A percentile compares a stretch with the other conserved stretches of the same genome.
These are phyloP conservation scores for Hypothenemus hampei DNA, from an alignment of 1,140 invertebrate genomes.

Conservation along the genomic window DNA sequence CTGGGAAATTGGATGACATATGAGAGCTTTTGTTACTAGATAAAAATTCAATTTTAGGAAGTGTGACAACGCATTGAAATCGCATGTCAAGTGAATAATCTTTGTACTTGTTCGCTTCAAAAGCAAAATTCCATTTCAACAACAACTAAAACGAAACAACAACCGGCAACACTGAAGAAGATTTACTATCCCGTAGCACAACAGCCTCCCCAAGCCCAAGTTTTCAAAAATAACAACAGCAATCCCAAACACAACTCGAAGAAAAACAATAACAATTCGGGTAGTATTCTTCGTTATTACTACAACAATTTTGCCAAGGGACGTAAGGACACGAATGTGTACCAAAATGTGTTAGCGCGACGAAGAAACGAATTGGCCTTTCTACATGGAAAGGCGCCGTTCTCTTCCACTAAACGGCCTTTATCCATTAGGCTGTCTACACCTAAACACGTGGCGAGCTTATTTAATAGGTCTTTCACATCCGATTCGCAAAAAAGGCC, in stretches of 20 bases:
- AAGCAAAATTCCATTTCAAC: conserved; percentile 25
- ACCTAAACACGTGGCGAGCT: conserved; percentile 39
- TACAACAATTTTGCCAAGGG: conserved; percentile 49
- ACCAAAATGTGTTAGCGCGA: conserved; percentile 38
- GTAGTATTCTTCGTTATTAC: conserved; percentile 38
- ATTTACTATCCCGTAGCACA: conserved; percentile 42
- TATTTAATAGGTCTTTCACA: conserved; percentile 38
- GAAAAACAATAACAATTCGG: conserved; percentile 33
- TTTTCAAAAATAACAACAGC: conserved; percentile 34
- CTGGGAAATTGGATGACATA: too few species aligned
- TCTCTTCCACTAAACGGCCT: conserved; percentile 51
- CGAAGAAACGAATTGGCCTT: conserved; percentile 46
- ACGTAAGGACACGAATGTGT: conserved; percentile 39
- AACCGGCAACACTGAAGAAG: conserved; percentile 33
- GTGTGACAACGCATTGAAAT: conserved; percentile 43
- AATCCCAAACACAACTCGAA: conserved; percentile 28
- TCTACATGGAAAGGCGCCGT: conserved; percentile 47
- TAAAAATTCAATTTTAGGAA: conserved; percentile 43
- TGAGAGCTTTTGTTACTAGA: too few species aligned
- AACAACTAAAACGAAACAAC: conserved; percentile 6
- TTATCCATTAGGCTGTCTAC: conserved; percentile 45
- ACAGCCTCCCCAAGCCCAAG: conserved; percentile 30
- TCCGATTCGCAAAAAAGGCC: conserved; percentile 45
- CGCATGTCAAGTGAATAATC: conserved; percentile 39
- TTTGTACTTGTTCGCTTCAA: conserved; percentile 40